These are phyloP conservation scores for Lepidurus apus DNA, from an alignment of 1,140 invertebrate species.

Conservation along the genomic window DNA sequence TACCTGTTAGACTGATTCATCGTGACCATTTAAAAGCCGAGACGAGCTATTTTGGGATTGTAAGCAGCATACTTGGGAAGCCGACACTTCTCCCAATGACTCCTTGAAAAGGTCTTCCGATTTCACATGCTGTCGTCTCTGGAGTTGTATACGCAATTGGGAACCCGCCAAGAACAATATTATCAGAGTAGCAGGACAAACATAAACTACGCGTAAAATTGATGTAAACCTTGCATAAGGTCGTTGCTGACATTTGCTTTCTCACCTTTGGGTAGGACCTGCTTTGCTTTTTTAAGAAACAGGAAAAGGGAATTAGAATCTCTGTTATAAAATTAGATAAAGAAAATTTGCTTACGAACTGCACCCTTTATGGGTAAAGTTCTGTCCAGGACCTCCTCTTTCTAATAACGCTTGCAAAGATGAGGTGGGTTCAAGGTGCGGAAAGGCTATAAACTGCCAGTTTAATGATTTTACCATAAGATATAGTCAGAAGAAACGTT, in stretches of 20 bases:
- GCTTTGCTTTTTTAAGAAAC: not conserved
- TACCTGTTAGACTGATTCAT: slow-evolving; percentile 22
- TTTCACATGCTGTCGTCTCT: slow-evolving; percentile 4
- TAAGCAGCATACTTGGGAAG: not conserved
- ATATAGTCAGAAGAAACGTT: not conserved
- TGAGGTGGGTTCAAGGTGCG: not conserved
- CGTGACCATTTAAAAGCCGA: not conserved
- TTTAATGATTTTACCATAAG: not conserved
- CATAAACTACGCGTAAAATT: slow-evolving; percentile 16
- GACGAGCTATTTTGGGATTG: slow-evolving; percentile 3
- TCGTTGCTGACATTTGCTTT: not conserved
- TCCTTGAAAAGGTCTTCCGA: not conserved
- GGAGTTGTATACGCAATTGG: slow-evolving; percentile 6
- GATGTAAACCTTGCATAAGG: not conserved
- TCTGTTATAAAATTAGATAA: not conserved
- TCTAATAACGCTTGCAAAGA: not conserved
- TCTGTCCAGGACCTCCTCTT: not conserved
- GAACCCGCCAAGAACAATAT: slow-evolving; percentile 9
- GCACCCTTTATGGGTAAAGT: not conserved
- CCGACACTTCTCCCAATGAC: not conserved
- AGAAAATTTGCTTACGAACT: not conserved
- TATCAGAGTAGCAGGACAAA: not conserved
- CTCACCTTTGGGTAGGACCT: not conserved
- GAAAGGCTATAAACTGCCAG: slow-evolving; percentile 1
- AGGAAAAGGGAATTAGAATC: not conserved